Base-by-base conservation (phyloP, 2,888 invertebrate genomes). In the Crossocerus cetratus region DNA sequence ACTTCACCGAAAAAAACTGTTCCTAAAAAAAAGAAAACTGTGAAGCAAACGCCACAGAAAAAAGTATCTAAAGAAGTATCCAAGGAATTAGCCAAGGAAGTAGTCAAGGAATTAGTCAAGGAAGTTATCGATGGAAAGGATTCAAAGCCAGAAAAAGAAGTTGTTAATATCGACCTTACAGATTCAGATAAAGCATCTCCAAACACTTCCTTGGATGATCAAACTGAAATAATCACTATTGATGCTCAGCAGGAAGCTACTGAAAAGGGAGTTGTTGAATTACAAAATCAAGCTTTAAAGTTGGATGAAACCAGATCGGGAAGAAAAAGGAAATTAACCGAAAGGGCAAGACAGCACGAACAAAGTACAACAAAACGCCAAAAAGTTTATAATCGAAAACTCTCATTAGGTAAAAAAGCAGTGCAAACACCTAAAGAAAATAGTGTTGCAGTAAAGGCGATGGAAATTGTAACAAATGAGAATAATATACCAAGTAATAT, bases 281-380 rank as follows among this genome's bases (percentile, higher is more conserved):
- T 59, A 14, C 64, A n/a, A 14, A 22, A 14, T 20, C 74, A 64
- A 69, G 65, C 65, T 45, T 2, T 80, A 8, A 73, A 84, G 57
- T 5, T 71, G 5, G 89, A 89, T 22, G 89, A 89, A 32, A 86
- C 88, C 1, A 83, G 90, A 58, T 89, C 89, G 0, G 90, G 90
- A 3, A 87, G 90, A 49, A 90, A 90, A 65, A 80, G 90, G 2
- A 90, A 89, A 63, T 85, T 86, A 0, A 90, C 90, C 0, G 90
- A 90, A 59, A 90, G 88, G 66, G 90, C 89, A 0, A 83, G 88
- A 1, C 89, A 89, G 44, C 87, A 89, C 59, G 89, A 88, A 71
- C 84, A 88, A 43, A 86, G 75, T 57, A 84, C 81, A n/a, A 82
- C 87, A 11, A 90, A 90, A 69, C 84, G 89, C 1, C 86, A 89